Evolutionary conservation across 2,797 vertebrate species (phyloP), one percentile per base, ranked within the genome.

Genomic region (Trachops cirrhosus): DNA sequence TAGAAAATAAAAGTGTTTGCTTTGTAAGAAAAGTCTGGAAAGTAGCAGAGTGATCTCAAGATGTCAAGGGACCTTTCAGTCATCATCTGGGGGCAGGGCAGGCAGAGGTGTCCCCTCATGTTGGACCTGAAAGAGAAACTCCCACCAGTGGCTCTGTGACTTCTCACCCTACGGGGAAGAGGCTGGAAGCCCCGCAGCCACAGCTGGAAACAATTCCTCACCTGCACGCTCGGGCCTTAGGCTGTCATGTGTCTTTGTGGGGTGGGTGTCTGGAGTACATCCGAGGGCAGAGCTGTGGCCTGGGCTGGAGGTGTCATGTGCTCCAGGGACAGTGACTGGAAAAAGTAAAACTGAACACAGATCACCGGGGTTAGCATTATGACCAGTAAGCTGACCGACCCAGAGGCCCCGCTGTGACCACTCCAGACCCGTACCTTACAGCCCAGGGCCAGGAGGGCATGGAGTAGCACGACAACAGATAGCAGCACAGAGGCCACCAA

Each of bases 361-460:
- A 85, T 2, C 39, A 29, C 18, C 1, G 0, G n/a, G 39, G 79
- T 97, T n/a, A 97, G 86, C 3, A 11, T 26, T 7, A 5, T 71
- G 26, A 9, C 21, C 11, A 3, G 39, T 6, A 2, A 12, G 44
- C 18, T 32, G 5, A 26, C 22, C 46, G 1, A 5, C 16, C 29
- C 34, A n/a, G 21, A 22, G 6, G 57, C 37, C 50, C 37, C 1
- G 19, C 59, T 74, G 12, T 6, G 78, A 21, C 37, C 32, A 34
- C 0, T 6, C 46, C 6, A 11, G 37, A 15, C 68, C 96, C 1
- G 39, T 26, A 99, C 99, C 99, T 99, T 99, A 94, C 99, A 99
- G 95, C 99, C 99, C 14, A 99, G 6, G 2, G 99, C 99, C 96
- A 99, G 98, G 88, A 99, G 98, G 0, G 98, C 89, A 34, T 99